Conservation (phyloP, 2,113 vertebrate species). For the Megaleporinus macrocephalus region DNA sequence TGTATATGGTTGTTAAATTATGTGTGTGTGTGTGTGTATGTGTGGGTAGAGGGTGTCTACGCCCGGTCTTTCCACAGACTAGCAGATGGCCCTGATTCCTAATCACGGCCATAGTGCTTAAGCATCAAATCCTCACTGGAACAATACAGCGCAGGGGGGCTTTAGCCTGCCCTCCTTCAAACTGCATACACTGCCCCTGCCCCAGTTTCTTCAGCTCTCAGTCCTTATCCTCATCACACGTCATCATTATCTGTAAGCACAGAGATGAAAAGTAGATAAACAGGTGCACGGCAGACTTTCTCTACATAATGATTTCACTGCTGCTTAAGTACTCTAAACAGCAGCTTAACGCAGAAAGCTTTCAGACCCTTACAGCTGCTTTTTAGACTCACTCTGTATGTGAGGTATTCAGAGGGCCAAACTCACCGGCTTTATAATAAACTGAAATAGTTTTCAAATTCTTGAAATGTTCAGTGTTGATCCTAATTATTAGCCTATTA, state of each 20-base stretch:
- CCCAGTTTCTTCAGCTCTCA: background rate
- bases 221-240: background rate
- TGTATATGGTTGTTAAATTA: background rate
- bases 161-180: conserved; percentile 7
- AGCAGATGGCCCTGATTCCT: conserved; percentile 56
- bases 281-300: background rate
- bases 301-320: background rate
- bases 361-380: background rate
- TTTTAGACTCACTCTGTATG: background rate
- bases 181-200: background rate
- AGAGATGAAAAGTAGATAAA: background rate
- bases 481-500: background rate
- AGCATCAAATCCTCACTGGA: conserved; percentile 53
- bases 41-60: background rate
- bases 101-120: conserved; percentile 52
- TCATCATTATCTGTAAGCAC: conserved; percentile 1
- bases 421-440: background rate
- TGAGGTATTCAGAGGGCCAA: background rate
- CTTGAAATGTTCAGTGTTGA: background rate
- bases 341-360: background rate
- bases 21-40: background rate
- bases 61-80: conserved; percentile 27
- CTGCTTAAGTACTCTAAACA: background rate
- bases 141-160: conserved; percentile 30
- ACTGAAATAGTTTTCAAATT: too few species aligned